These are phyloP conservation scores for Syngnathoides biaculeatus DNA, from an alignment of 2,113 vertebrate genomes.

Conservation along the genomic window DNA sequence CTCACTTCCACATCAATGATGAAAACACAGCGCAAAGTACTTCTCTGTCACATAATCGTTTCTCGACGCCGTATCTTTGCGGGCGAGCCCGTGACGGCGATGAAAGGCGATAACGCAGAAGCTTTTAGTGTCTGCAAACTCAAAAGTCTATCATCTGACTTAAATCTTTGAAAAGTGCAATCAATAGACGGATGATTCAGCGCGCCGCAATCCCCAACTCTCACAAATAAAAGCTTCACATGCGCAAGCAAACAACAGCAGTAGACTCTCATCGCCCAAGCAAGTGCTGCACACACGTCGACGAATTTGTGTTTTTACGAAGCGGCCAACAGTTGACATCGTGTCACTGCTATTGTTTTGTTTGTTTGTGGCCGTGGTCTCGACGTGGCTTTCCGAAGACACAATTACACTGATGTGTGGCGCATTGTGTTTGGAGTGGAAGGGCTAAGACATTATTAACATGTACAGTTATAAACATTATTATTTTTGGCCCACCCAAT, in stretches of 20 bases:
- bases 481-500: too few species aligned
- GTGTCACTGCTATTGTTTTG: not conserved
- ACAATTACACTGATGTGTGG: too few species aligned
- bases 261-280: not conserved
- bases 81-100: not conserved
- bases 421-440: too few species aligned
- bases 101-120: not conserved
- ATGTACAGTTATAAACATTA: too few species aligned
- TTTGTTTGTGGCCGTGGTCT: too few species aligned
- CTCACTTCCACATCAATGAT: constrained; percentile 6
- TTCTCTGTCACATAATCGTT: not conserved
- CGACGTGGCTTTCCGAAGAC: too few species aligned
- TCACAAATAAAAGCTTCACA: not conserved
- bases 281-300: not conserved
- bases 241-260: not conserved
- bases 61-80: not conserved
- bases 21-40: constrained; percentile 5
- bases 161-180: not conserved
- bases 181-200: not conserved
- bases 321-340: not conserved
- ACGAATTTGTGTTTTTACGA: not conserved
- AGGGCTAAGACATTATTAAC: too few species aligned
- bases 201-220: not conserved
- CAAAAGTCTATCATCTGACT: constrained; percentile 9
- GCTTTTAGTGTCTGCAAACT: constrained; percentile 12